A percentile compares a stretch with the other conserved stretches of the same genome.
These are phyloP conservation scores for Ophioderma brevispina DNA, from an alignment of 35 echinoderm and acorn worm genomes.

Conservation along the genomic window DNA sequence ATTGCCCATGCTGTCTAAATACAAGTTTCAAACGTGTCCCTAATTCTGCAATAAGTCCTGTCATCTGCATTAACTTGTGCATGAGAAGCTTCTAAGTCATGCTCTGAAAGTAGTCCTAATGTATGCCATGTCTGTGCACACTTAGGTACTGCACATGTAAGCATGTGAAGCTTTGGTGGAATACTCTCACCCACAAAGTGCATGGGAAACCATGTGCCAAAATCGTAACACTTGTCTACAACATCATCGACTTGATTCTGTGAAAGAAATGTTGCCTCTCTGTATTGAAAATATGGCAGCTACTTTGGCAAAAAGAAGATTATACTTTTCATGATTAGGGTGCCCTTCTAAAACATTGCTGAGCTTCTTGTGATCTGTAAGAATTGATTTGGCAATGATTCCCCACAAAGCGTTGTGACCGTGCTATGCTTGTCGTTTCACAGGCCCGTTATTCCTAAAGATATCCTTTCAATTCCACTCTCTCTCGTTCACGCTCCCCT, in stretches of 20 bases:
- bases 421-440: conserved; percentile 52
- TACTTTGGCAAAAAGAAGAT: neutral
- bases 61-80: neutral
- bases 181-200: neutral
- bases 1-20: too few species aligned
- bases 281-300: neutral
- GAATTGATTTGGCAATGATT: conserved; percentile 51
- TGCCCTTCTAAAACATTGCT: neutral
- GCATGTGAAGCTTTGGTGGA: neutral
- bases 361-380: neutral
- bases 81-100: neutral
- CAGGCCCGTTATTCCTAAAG: neutral
- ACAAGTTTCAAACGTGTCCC: too few species aligned
- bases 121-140: neutral
- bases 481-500: neutral
- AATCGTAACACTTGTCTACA: neutral
- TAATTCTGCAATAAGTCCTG: too few species aligned
- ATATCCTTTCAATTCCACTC: neutral
- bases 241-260: neutral
- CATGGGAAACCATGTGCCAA: neutral
- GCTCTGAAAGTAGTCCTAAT: neutral
- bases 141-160: too few species aligned
- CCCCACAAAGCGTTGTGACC: conserved; percentile 60
- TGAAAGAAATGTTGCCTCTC: neutral
- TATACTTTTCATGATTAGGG: neutral